Conservation (phyloP, 2,113 vertebrate species). For the Vicugna pacos region DNA sequence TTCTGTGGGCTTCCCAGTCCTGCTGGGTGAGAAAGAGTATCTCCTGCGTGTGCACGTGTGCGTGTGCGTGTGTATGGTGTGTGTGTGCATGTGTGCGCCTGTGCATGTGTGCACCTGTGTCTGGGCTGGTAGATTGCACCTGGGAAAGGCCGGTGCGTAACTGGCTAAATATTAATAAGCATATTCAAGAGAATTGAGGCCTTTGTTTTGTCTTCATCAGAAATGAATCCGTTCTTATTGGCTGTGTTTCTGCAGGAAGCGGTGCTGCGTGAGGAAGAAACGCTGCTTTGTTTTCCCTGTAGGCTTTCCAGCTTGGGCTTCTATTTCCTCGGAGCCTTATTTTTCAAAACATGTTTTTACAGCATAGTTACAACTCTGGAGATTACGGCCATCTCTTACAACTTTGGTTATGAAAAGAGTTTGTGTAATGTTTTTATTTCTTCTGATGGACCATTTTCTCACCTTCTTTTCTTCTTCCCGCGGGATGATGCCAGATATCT, state of each 20-base stretch:
- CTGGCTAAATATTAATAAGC: slow-evolving; percentile 62
- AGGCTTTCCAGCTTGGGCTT: slow-evolving; percentile 50
- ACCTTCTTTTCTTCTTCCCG: not conserved
- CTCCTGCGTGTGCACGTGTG: not conserved
- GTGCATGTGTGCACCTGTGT: not conserved
- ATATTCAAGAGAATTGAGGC: slow-evolving; percentile 7
- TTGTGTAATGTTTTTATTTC: not conserved
- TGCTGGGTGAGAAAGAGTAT: not conserved
- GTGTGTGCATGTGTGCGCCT: fast-evolving
- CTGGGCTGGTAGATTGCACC: not conserved
- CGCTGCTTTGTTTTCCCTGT: slow-evolving; percentile 58
- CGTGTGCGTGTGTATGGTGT: not conserved
- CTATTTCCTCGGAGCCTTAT: slow-evolving; percentile 35
- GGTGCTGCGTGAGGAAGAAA: not conserved
- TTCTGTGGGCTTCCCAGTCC: not conserved
- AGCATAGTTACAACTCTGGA: not conserved
- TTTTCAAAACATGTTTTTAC: slow-evolving; percentile 66
- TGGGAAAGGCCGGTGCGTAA: not conserved
- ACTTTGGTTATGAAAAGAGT: slow-evolving; percentile 40
- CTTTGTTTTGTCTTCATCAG: slow-evolving; percentile 54
- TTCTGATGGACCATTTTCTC: not conserved
- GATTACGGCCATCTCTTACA: not conserved
- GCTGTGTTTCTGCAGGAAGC: slow-evolving; percentile 25
- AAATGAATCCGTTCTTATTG: not conserved
- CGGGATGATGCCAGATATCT: not conserved